phyloP scores from a whole-genome alignment of 2,797 vertebrate species.

The Mallotus villosus region DNA sequence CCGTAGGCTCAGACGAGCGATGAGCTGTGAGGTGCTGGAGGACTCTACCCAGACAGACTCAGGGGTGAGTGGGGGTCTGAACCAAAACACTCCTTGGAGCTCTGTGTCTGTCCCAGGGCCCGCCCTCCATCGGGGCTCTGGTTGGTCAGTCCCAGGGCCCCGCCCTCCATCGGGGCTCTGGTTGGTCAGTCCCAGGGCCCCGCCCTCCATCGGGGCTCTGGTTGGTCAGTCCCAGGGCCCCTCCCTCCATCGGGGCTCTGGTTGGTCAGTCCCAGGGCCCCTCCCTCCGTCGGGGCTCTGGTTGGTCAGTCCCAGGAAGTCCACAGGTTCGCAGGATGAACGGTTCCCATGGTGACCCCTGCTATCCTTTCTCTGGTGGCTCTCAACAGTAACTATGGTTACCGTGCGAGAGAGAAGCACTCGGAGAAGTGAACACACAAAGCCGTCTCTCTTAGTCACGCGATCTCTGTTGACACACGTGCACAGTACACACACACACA shows the following conservation, averaged over 20 bases:
- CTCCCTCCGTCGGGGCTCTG: no score
- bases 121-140: no score
- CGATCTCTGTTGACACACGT: not conserved
- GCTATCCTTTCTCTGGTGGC: not conserved
- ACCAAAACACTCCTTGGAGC: no score
- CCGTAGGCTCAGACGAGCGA: conserved; percentile 61
- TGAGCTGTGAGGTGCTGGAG: conserved; percentile 62
- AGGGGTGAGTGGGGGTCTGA: conserved; percentile 50
- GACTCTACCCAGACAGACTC: conserved; percentile 42
- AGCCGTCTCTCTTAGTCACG: not conserved
- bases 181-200: no score
- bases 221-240: no score
- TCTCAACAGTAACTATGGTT: conserved; percentile 3
- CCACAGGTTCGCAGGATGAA: not conserved
- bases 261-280: no score
- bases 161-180: no score
- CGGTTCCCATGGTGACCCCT: not conserved
- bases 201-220: no score
- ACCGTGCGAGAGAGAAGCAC: not conserved
- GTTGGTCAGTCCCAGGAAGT: not conserved
- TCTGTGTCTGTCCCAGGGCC: no score
- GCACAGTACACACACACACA: not conserved
- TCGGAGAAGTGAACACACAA: not conserved
- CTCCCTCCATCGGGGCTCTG: no score
- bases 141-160: no score